These are phyloP conservation scores for Chloebia gouldiae DNA, from an alignment of 2,113 vertebrate genomes.

Conservation along the genomic window DNA sequence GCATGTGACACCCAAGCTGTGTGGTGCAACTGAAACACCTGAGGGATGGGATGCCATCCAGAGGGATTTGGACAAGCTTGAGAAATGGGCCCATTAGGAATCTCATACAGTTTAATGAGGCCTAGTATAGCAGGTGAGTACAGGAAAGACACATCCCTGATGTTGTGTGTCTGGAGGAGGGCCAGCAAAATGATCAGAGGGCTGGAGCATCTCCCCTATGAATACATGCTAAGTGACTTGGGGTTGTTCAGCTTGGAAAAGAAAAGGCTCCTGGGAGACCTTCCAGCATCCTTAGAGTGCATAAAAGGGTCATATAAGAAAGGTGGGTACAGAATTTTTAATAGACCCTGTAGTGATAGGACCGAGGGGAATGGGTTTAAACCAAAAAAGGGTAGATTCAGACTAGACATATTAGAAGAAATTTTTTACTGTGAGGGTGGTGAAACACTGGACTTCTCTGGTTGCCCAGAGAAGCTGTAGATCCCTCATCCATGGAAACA, in stretches of 20 bases:
- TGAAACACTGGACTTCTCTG: background rate
- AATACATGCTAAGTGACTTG: background rate
- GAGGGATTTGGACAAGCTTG: rapidly evolving
- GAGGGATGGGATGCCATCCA: background rate
- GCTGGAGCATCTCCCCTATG: background rate
- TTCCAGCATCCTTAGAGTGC: background rate
- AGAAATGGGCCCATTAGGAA: background rate
- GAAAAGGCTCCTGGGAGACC: background rate
- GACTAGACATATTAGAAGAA: background rate
- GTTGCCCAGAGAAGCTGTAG: background rate
- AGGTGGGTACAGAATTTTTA: background rate
- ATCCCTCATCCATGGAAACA: background rate
- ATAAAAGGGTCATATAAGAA: background rate
- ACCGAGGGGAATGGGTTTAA: background rate
- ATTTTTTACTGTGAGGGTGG: background rate
- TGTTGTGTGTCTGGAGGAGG: background rate
- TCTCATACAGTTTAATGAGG: background rate
- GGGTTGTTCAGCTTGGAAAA: background rate
- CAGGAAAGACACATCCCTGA: background rate
- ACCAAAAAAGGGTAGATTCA: background rate
- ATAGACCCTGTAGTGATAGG: background rate
- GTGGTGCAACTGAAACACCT: background rate
- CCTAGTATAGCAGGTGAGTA: background rate
- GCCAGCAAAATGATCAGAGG: background rate
- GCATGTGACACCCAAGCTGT: background rate